Percentiles rank a stretch among this genome's conserved stretches.
Conservation (phyloP, 30 jellyfish, hydroid and myxozoan species). For the Aurelia aurita complex sp. Pacific region DNA sequence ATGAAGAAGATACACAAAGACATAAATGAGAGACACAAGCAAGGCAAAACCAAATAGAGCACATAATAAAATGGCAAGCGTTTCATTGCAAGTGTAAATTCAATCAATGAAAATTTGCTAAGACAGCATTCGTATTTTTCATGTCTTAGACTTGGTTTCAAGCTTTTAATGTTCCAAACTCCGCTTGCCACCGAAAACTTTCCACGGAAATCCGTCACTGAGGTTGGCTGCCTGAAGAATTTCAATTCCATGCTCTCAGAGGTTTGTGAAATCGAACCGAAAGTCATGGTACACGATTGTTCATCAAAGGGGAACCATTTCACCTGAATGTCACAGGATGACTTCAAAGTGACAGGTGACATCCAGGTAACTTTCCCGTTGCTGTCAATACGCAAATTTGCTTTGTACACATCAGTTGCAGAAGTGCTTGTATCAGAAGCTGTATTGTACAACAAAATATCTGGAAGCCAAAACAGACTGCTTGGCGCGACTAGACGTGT, state of each 20-base stretch:
- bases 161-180: slow-evolving; percentile 20
- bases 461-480: slow-evolving; percentile 78
- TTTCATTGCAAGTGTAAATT: slow-evolving; percentile 15
- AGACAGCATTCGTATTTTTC: slow-evolving; percentile 50
- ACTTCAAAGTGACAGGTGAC: slow-evolving; percentile 70
- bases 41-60: slow-evolving; percentile 71
- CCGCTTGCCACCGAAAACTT: slow-evolving; percentile 54
- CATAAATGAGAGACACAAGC: slow-evolving; percentile 33
- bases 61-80: slow-evolving; percentile 63
- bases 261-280: slow-evolving; percentile 65
- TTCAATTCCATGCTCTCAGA: slow-evolving; percentile 13
- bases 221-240: slow-evolving; percentile 43
- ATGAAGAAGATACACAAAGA: slow-evolving; percentile 58
- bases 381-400: slow-evolving; percentile 34
- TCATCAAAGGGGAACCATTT: slow-evolving; percentile 83
- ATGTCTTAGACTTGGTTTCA: slow-evolving; percentile 3
- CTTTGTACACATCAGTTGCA: slow-evolving; percentile 64
- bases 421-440: slow-evolving; percentile 63
- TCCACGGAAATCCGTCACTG: slow-evolving; percentile 20
- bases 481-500: slow-evolving; percentile 23
- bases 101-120: slow-evolving; percentile 51
- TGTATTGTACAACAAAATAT: slow-evolving; percentile 65
- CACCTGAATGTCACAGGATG: slow-evolving; percentile 68
- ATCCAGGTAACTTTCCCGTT: slow-evolving; percentile 65
- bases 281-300: slow-evolving; percentile 58